Percentiles rank a stretch among this genome's conserved stretches.
These are phyloP conservation scores for Diogma glabrata DNA, from an alignment of 2,888 invertebrate genomes.

Conservation along the genomic window DNA sequence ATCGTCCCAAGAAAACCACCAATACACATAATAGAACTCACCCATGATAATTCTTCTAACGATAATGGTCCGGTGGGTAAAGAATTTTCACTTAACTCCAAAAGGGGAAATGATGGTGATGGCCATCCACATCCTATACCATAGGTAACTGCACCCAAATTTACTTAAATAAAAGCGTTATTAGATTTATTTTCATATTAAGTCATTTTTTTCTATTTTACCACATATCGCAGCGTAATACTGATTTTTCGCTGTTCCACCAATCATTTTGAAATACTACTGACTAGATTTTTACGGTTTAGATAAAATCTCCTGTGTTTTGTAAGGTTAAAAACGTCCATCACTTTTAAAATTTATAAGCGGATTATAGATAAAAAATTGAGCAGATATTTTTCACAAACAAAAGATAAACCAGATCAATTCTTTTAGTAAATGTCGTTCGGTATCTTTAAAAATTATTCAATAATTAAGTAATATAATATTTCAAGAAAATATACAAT, in stretches of 20 bases:
- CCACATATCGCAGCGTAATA: conserved; percentile 9
- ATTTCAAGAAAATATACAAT: too few relatives aligned
- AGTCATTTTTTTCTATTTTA: not conserved
- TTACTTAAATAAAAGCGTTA: conserved; percentile 5
- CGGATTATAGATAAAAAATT: too few relatives aligned
- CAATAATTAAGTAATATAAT: too few relatives aligned
- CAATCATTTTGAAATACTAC: not conserved
- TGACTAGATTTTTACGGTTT: too few relatives aligned
- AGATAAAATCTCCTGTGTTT: too few relatives aligned
- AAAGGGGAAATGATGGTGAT: conserved; percentile 11
- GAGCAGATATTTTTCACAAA: too few relatives aligned
- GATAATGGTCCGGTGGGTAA: conserved; percentile 10
- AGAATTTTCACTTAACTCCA: conserved; percentile 11
- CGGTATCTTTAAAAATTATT: too few relatives aligned
- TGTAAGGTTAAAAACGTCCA: too few relatives aligned
- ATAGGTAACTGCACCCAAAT: conserved; percentile 11
- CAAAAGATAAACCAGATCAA: too few relatives aligned
- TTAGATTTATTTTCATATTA: not conserved
- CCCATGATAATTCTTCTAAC: conserved; percentile 11
- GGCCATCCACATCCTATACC: conserved; percentile 14
- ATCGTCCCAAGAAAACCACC: conserved; percentile 14
- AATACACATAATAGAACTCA: conserved; percentile 10
- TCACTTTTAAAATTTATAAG: too few relatives aligned
- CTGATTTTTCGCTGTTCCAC: not conserved
- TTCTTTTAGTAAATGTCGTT: too few relatives aligned